Evolutionary conservation across 2,113 vertebrate genomes (phyloP), one percentile per base, ranked within the genome.

Genomic region (Arothron firmamentum): DNA sequence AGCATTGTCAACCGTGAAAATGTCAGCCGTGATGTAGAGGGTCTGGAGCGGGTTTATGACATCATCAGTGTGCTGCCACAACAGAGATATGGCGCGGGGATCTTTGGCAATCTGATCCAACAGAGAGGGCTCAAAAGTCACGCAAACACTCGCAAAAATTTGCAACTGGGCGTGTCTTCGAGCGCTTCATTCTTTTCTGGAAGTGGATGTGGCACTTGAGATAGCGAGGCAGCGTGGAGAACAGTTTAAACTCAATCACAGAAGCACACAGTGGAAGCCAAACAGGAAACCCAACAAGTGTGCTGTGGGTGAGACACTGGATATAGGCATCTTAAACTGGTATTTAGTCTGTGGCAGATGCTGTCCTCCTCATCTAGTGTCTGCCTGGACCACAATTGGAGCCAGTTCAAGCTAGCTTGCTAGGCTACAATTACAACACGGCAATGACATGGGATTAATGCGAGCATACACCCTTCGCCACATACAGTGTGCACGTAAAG

Each of bases 61-160:
- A 89, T 89, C 88, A 89, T 89, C 88, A 88, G 86, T 78, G 79
- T 71, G 88, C 83, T 88, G 81, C 86, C 86, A 86, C 54, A 0
- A 70, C 68, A 80, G 76, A 85, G 81, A 77, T 83, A 87, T 77
- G 72, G 70, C 62, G 48, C 59, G 0, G 21, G 20, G 38, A 78
- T 13, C 54, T 49, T 43, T 18, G 73, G 68, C 49, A 49, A 70
- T 50, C 68, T 56, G 72, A 75, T 81, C 67, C 46, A 56, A 70
- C 72, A 51, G 57, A 67, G 79, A 79, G 81, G 78, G 74, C 82
- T 81, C 18, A 42, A 38, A 38, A 73, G 65, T 68, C 56, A 16
- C 45, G 65, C 67, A 82, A 83, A 79, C 80, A 78, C 64, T 77
- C 62, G 59, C 71, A 74, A 74, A 86, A 67, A 56, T 54, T 52